Evolutionary conservation across 1,140 invertebrate genomes (phyloP).

Genomic region (Ephestia elutella): DNA sequence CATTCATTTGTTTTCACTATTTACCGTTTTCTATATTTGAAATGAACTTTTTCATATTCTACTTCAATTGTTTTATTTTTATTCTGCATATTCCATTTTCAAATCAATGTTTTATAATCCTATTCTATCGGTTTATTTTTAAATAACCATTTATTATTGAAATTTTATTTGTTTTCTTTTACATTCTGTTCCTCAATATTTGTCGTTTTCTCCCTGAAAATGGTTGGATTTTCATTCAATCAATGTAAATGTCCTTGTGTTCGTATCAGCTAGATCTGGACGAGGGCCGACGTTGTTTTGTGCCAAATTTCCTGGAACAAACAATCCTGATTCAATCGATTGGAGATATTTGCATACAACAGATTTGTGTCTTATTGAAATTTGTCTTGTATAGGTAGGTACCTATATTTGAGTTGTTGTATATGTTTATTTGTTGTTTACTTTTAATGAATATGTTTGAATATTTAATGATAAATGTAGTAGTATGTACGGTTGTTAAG

Average conservation of each 20-base stretch:
- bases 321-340: conserved; percentile 28
- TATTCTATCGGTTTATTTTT: no score
- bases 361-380: neutral
- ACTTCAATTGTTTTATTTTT: conserved; percentile 10
- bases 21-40: no score
- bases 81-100: neutral
- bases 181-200: neutral
- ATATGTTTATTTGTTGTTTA: no score
- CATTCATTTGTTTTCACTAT: no score
- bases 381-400: no score
- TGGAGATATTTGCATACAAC: conserved; percentile 27
- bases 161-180: neutral
- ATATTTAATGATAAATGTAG: no score
- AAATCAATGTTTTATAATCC: neutral
- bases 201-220: neutral
- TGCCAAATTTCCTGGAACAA: conserved; percentile 32
- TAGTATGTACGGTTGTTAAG: no score
- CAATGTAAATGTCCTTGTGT: neutral
- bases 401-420: no score
- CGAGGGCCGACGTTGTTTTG: conserved; percentile 8
- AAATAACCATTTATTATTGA: no score
- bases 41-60: neutral
- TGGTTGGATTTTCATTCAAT: neutral
- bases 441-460: no score
- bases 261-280: neutral